Conservation (phyloP, 2,797 vertebrate genomes). For the Typhlichthys subterraneus region DNA sequence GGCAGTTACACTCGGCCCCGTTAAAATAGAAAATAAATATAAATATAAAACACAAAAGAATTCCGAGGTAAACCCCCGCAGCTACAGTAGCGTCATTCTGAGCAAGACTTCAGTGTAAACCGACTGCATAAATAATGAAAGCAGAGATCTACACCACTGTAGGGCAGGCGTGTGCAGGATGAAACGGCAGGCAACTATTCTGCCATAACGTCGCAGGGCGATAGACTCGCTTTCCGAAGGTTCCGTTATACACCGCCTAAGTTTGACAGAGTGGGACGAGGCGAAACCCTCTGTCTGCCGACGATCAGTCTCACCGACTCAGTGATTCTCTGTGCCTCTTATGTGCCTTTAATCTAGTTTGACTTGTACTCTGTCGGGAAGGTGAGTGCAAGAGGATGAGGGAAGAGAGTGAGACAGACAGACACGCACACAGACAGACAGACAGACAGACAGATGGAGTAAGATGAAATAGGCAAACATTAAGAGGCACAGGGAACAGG, state of each 20-base stretch:
- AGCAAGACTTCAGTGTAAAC: constrained; percentile 40
- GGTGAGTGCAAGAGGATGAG: constrained; percentile 5
- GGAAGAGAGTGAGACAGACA: neutral
- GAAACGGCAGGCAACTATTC: constrained; percentile 34
- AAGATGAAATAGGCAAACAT: neutral
- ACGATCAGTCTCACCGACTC: constrained; percentile 46
- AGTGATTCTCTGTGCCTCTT: constrained; percentile 38
- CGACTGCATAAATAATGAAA: constrained; percentile 54
- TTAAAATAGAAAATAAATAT: neutral
- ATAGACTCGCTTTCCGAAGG: constrained; percentile 35
- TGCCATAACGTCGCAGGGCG: constrained; percentile 37
- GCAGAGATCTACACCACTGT: constrained; percentile 28
- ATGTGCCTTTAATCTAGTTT: constrained; percentile 55
- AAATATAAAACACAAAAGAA: constrained; percentile 31
- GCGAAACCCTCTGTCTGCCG: constrained; percentile 32
- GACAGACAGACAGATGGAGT: constrained; percentile 9
- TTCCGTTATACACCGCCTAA: constrained; percentile 25
- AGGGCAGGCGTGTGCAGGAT: constrained; percentile 20
- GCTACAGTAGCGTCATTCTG: constrained; percentile 29
- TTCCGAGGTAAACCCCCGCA: constrained; percentile 33
- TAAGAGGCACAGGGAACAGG: neutral
- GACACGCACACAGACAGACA: neutral
- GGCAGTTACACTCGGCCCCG: constrained; percentile 50
- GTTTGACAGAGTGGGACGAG: constrained; percentile 32
- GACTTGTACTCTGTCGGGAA: constrained; percentile 29